Percentiles rank a stretch among this genome's conserved stretches.
Conservation (phyloP, 2,888 invertebrate genomes). For the Synanthedon vespiformis region DNA sequence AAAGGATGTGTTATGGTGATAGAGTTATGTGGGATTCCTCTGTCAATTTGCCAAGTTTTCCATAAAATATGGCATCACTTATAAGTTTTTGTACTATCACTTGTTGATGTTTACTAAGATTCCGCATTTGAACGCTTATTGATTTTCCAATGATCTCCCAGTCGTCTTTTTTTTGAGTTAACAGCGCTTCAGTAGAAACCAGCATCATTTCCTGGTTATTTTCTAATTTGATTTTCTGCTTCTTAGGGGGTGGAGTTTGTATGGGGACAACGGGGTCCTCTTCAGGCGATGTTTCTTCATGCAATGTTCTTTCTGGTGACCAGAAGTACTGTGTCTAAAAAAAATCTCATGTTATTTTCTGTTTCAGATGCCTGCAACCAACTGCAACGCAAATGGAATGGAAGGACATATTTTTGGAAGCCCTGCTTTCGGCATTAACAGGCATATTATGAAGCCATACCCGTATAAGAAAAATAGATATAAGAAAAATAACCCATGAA, state of each 20-base stretch:
- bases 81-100: conserved; percentile 3
- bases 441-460: no score
- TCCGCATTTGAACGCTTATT: neutral
- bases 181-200: neutral
- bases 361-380: no score
- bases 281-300: no score
- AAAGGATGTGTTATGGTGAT: neutral
- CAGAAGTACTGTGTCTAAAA: no score
- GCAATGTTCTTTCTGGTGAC: no score
- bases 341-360: no score
- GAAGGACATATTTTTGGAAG: no score
- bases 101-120: neutral
- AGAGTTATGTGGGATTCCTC: conserved; percentile 1
- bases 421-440: no score
- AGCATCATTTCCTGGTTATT: neutral
- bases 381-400: no score
- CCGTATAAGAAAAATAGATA: no score
- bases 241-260: neutral
- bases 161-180: neutral
- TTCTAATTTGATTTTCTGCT: neutral
- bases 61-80: conserved; percentile 3
- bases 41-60: conserved; percentile 4
- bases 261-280: no score
- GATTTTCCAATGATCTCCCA: neutral
- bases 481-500: no score